These are phyloP conservation scores for Linyphia triangularis DNA, from an alignment of 2,888 invertebrate species.

Conservation along the genomic window DNA sequence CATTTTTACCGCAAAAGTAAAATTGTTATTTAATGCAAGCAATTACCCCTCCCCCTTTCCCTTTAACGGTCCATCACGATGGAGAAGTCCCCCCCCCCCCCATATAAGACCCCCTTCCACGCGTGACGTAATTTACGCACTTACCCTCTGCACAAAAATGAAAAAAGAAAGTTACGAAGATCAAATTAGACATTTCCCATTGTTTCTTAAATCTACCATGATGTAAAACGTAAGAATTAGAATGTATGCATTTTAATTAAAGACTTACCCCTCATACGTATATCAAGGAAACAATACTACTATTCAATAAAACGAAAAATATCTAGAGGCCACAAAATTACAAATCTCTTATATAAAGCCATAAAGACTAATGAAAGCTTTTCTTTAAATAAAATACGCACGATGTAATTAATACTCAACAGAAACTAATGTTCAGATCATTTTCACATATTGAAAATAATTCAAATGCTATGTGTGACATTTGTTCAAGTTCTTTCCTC, in stretches of 20 bases:
- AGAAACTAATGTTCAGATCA: constrained; percentile 52
- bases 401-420: constrained; percentile 49
- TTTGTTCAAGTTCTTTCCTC: constrained; percentile 29
- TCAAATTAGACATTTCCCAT: too few relatives aligned
- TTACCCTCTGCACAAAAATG: too few relatives aligned
- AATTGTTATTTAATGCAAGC: too few relatives aligned
- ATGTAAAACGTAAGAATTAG: too few relatives aligned
- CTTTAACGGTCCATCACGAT: too few relatives aligned
- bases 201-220: too few relatives aligned
- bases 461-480: background rate
- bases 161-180: too few relatives aligned
- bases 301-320: background rate
- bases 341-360: constrained; percentile 46
- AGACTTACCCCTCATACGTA: background rate
- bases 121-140: too few relatives aligned
- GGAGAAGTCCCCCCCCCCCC: too few relatives aligned
- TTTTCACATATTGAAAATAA: constrained; percentile 56
- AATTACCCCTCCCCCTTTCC: too few relatives aligned
- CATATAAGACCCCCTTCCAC: too few relatives aligned
- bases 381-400: constrained; percentile 39
- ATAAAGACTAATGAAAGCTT: constrained; percentile 48
- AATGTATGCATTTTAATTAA: background rate
- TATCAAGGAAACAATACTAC: background rate
- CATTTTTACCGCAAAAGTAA: too few relatives aligned
- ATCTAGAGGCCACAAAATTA: constrained; percentile 31